A percentile compares a stretch with the other conserved stretches of the same genome.
phyloP scores from a whole-genome alignment of 2,888 invertebrate species.

The Melieria omissa region DNA sequence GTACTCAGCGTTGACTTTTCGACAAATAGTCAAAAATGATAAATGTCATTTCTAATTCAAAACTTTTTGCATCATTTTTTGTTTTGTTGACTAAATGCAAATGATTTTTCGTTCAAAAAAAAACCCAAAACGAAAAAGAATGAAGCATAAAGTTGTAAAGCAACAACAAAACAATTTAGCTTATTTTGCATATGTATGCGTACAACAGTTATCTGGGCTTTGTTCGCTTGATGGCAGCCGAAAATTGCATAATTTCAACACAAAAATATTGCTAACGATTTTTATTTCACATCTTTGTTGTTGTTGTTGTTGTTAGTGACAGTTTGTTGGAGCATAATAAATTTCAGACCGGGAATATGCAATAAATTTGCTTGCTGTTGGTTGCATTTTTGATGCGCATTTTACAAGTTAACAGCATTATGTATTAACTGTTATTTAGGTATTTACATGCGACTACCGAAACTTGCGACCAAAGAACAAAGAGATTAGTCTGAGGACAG shows the following conservation, averaged over 20 bases:
- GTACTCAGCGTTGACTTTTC: constrained; percentile 4
- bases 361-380: no score
- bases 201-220: background rate
- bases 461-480: background rate
- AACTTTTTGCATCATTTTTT: constrained; percentile 24
- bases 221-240: background rate
- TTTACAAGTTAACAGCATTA: constrained; percentile 62
- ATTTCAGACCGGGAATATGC: background rate
- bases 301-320: background rate
- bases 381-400: constrained; percentile 57
- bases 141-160: background rate
- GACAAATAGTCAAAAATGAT: constrained; percentile 35
- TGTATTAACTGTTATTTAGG: constrained; percentile 55
- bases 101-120: background rate
- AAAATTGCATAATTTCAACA: constrained; percentile 4
- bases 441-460: background rate
- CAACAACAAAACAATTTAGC: constrained; percentile 51
- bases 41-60: constrained; percentile 50
- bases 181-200: background rate
- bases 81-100: background rate
- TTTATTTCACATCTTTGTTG: background rate
- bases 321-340: background rate
- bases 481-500: no score
- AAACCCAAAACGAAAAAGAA: background rate
- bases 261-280: no score